Percentiles rank a stretch among this genome's conserved stretches.
Conservation (phyloP, 2,797 vertebrate species). For the Dipus sagitta region DNA sequence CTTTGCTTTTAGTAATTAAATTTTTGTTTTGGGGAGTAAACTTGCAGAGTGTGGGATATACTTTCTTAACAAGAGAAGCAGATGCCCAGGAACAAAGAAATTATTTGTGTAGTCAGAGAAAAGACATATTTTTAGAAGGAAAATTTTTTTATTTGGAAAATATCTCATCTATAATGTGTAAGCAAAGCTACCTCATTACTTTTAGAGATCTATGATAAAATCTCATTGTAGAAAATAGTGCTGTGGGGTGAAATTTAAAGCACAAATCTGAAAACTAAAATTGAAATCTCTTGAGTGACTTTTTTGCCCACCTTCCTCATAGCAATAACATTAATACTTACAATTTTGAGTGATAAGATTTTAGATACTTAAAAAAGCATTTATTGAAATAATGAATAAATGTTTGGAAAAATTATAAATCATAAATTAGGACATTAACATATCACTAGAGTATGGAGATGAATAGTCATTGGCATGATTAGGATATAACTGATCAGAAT, state of each 20-base stretch:
- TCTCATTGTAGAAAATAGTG: neutral
- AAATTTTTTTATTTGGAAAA: constrained; percentile 34
- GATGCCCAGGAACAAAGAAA: constrained; percentile 3
- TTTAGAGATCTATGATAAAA: neutral
- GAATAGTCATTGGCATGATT: neutral
- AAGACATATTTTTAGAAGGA: neutral
- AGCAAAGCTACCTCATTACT: neutral
- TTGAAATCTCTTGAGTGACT: neutral
- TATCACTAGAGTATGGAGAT: neutral
- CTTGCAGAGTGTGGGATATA: neutral
- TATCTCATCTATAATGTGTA: neutral
- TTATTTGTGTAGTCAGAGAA: constrained; percentile 43
- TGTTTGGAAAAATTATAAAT: neutral
- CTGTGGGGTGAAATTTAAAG: neutral
- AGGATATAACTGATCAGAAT: neutral
- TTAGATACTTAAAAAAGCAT: constrained; percentile 16
- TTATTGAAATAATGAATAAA: constrained; percentile 18
- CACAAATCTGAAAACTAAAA: neutral
- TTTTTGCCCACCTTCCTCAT: constrained; percentile 16
- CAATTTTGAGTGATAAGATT: neutral
- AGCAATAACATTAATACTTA: neutral
- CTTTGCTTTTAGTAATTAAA: constrained; percentile 15
- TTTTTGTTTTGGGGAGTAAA: neutral
- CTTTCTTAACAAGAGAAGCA: constrained; percentile 8
- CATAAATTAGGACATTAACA: neutral